A percentile compares a stretch with the other conserved stretches of the same genome.
phyloP scores from a whole-genome alignment of 2,113 vertebrate genomes.

The Kobus ellipsiprymnus region DNA sequence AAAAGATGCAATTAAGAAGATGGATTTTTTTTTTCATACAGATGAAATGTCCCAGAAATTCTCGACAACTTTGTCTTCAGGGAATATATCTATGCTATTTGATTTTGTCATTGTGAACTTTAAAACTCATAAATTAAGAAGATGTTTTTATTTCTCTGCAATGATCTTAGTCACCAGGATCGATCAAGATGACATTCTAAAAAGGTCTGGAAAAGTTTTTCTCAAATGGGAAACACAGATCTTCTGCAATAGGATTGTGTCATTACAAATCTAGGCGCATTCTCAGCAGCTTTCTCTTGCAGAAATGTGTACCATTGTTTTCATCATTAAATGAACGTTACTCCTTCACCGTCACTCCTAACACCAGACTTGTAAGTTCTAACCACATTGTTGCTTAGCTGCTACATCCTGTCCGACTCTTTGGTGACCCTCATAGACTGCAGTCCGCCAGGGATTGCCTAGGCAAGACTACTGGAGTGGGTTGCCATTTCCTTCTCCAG shows the following conservation, averaged over 20 bases:
- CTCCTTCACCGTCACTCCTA: neutral
- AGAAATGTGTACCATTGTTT: neutral
- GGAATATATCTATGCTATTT: neutral
- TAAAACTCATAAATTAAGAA: neutral
- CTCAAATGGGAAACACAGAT: neutral
- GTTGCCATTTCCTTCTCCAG: neutral
- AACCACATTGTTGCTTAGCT: neutral
- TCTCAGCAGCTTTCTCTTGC: neutral
- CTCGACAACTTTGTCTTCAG: neutral
- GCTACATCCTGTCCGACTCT: neutral
- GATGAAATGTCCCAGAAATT: neutral
- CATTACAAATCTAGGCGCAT: neutral
- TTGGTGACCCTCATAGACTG: neutral
- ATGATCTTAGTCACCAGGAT: neutral
- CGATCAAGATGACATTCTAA: neutral
- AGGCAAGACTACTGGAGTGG: neutral
- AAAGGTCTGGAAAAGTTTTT: neutral
- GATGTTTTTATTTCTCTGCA: neutral
- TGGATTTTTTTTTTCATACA: neutral
- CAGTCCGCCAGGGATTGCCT: neutral
- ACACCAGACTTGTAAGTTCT: neutral
- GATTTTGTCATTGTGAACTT: neutral
- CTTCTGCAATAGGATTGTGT: neutral
- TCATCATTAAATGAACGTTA: too few species aligned
- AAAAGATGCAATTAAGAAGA: conserved; percentile 21